Conservation (phyloP, 2,797 vertebrate species). For the Lagocephalus sceleratus region DNA sequence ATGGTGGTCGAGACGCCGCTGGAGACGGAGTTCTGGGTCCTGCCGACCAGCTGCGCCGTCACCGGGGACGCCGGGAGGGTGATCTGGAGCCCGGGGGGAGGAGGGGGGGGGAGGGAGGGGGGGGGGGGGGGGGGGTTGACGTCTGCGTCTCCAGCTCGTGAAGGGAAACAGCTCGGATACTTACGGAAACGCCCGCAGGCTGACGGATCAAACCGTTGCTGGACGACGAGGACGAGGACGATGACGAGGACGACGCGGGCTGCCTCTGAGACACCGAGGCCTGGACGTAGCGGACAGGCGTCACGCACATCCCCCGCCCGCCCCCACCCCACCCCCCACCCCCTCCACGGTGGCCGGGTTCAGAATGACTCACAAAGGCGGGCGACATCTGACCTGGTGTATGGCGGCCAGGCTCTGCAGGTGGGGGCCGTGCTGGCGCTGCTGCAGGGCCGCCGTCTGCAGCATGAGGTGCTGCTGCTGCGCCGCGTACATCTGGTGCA, state of each 20-base stretch:
- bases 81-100: conserved; percentile 70
- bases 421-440: conserved; percentile 82
- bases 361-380: neutral
- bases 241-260: conserved; percentile 79
- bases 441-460: conserved; percentile 89
- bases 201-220: conserved; percentile 81
- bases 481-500: conserved; percentile 94
- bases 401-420: conserved; percentile 86
- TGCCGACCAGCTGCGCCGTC: conserved; percentile 86
- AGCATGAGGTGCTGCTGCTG: conserved; percentile 94
- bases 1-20: conserved; percentile 78
- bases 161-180: conserved; percentile 35
- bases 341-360: neutral
- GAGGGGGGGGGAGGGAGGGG: too few species aligned
- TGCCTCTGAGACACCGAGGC: conserved; percentile 84
- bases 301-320: too few species aligned
- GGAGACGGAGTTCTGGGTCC: conserved; percentile 84
- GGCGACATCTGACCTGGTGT: conserved; percentile 75
- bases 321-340: too few species aligned
- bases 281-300: conserved; percentile 69
- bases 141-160: too few species aligned
- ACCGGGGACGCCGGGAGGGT: conserved; percentile 86
- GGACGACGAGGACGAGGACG: conserved; percentile 81
- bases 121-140: too few species aligned
- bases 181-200: conserved; percentile 84